phyloP scores from a whole-genome alignment of 2,113 vertebrate species.

The Psilopsiagon aymara region DNA sequence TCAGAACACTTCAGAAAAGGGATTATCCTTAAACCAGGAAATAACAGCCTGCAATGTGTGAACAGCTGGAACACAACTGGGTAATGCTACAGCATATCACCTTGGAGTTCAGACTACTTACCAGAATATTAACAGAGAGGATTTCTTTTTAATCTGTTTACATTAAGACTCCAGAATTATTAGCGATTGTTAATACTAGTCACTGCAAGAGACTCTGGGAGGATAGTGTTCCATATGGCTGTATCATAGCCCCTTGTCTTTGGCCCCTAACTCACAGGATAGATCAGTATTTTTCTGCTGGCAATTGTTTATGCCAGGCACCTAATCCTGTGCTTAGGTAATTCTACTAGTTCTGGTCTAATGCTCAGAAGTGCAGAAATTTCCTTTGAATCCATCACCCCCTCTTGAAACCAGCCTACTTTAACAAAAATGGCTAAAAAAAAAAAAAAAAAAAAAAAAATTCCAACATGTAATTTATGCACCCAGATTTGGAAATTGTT shows the following conservation, averaged over 20 bases:
- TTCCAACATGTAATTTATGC: background rate
- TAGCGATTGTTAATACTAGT: background rate
- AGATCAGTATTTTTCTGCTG: background rate
- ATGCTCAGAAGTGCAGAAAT: background rate
- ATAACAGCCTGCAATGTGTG: conserved; percentile 7
- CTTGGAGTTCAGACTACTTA: conserved; percentile 35
- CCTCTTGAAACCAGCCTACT: background rate
- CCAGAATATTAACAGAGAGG: conserved; percentile 23
- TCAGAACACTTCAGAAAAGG: conserved; percentile 36
- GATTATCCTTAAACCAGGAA: conserved; percentile 6
- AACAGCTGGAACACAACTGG: conserved; percentile 37
- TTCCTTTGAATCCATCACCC: background rate
- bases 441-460: background rate
- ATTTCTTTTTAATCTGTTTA: conserved; percentile 28
- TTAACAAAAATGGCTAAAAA: background rate
- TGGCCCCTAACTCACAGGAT: background rate
- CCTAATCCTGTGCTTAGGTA: background rate
- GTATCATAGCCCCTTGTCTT: background rate
- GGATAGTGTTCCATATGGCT: background rate
- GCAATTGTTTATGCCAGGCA: background rate
- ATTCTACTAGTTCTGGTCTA: background rate
- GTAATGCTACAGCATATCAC: background rate
- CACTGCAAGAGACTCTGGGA: background rate
- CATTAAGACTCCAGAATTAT: conserved; percentile 22
- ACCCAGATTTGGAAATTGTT: background rate